Base-by-base conservation (phyloP, 2,797 vertebrate genomes). In the Neoniphon sammara region DNA sequence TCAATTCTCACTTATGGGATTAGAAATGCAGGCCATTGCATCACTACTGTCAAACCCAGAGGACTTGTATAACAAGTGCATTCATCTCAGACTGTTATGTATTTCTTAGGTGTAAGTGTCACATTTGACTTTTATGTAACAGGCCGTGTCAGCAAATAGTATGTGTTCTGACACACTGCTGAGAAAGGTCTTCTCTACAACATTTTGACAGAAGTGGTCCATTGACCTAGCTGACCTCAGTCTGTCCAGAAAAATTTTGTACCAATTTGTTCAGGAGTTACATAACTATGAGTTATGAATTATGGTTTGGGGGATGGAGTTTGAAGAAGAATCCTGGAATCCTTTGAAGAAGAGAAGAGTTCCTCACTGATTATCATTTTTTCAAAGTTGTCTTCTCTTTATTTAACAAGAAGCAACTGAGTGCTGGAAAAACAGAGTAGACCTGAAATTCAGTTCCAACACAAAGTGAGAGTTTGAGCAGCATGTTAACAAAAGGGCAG, bases 71-170 rank as follows among this genome's bases (percentile, higher is more conserved):
- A 59, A 74, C 12, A 27, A 53, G 68, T 34, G 53, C 14, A 2
- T 23, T 15, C 27, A 60, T 21, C 42, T 66, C 47, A 56, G 27
- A 52, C 54, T 53, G 64, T 67, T 57, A 7, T 53, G 31, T 65
- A 20, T 77, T 50, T 78, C 54, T 78, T 34, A 36, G 25, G 53
- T 25, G 46, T 34, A 11, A 72, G 75, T 82, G 63, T 58, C 74
- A 81, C 58, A 49, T 18, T 60, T 70, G 56, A 56, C n/a, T 47
- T 52, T 84, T 80, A 80, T 78, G 66, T 73, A 82, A 90, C 65
- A 52, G 42, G 31, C 60, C 73, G 50, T 55, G 63, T 84, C 81
- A 83, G 78, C 69, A 85, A 57, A 66, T 64, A 14, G 31, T 3
- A 7, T 34, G 31, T 27, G 46, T 66, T 59, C 55, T 70, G 63